Percentiles rank a stretch among this genome's conserved stretches.
Conservation (phyloP, 2,888 invertebrate species). For the Chymomyza amoena region DNA sequence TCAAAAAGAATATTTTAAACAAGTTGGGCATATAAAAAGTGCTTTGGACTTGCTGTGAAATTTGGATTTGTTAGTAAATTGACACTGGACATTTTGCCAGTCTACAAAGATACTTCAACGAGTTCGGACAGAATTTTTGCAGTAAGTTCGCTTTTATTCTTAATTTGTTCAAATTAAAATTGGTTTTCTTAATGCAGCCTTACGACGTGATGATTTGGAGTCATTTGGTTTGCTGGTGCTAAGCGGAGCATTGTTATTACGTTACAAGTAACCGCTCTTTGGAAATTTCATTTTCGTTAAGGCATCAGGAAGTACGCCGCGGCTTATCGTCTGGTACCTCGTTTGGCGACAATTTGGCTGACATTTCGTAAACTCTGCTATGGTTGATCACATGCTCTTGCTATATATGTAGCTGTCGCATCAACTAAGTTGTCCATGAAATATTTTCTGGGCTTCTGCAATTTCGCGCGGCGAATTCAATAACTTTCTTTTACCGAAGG, state of each 20-base stretch:
- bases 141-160: too few relatives aligned
- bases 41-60: too few relatives aligned
- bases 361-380: conserved; percentile 84
- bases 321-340: conserved; percentile 86
- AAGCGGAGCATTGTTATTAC: conserved; percentile 37
- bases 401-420: conserved; percentile 68
- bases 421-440: conserved; percentile 81
- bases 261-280: conserved; percentile 80
- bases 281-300: conserved; percentile 83
- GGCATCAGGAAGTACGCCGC: conserved; percentile 83
- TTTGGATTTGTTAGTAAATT: too few relatives aligned
- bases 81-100: too few relatives aligned
- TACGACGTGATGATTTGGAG: conserved; percentile 1
- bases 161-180: too few relatives aligned
- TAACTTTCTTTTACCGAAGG: conserved; percentile 88
- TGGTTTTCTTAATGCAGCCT: conserved; percentile 20
- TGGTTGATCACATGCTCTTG: conserved; percentile 79
- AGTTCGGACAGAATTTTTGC: too few relatives aligned
- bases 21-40: too few relatives aligned
- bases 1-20: too few relatives aligned
- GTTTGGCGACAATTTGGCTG: conserved; percentile 84
- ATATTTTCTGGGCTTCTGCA: conserved; percentile 84
- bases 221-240: conserved; percentile 29
- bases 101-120: too few relatives aligned
- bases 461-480: conserved; percentile 82